Evolutionary conservation across 2,113 vertebrate genomes (phyloP), one percentile per base, ranked within the genome.

Genomic region (Monopterus albus): DNA sequence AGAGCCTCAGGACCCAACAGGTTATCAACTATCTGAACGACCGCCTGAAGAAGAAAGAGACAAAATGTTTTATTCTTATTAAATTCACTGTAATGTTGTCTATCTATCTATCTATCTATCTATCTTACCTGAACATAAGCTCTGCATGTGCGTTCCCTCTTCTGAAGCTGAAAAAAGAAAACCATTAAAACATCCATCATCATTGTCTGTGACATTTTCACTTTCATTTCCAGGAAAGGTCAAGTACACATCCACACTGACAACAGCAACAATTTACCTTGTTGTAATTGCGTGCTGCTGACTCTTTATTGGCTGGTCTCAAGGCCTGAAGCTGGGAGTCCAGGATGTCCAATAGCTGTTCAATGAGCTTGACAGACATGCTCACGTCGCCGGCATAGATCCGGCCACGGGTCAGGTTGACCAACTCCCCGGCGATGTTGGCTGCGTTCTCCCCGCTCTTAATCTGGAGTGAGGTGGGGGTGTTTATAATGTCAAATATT

Each of bases 401-500:
- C 57, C 94, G 93, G 39, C 95, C 97, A 7, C 95, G 92, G 0
- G 97, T 98, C 83, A 96, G 94, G 69, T 96, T 95, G 60, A 96
- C 96, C 75, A 98, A 85, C 85, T 98, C 96, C 0, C 94, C 94
- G 0, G 96, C 97, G 3, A 98, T 96, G 86, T 96, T 96, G 38
- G 96, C 97, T 0, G 96, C 96, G 0, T 98, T 98, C 93, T 98
- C 96, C 2, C 97, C 97, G 1, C 96, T 98, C 87, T 96, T 97
- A 76, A 98, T 98, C 97, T 98, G 81, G 0, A 81, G 33, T 38
- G 25, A 80, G 53, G 62, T 2, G 15, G 63, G 57, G 38, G 73
- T 40, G 76, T 82, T 81, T 81, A 70, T 85, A 79, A 87, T 79
- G 75, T 85, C 76, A 87, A 81, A 86, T 75, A 66, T 78, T 84